Evolutionary conservation across 2,888 invertebrate species (phyloP), one percentile per base, ranked within the genome.

Genomic region (Sinohyriopsis cumingii): DNA sequence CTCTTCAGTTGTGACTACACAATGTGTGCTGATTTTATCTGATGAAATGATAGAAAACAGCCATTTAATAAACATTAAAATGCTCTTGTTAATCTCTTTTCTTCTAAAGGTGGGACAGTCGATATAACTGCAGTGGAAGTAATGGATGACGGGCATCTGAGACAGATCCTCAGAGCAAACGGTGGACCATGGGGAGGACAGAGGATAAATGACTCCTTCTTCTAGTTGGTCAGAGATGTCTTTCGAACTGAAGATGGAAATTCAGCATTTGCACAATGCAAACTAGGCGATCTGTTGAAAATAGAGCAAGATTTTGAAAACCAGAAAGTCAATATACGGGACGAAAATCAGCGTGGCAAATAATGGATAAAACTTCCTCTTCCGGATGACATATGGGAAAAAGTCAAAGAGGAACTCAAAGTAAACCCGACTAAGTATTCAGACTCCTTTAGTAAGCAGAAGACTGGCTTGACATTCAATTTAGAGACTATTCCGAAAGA

Each of bases 291-390:
- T 1, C 55, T 71, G 54, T 24, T 71, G n/a, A 60, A 57, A 55
- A 73, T 76, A 67, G 71, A 73, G 24, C 33, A 62, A n/a, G 71
- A 73, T 54, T 76, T 76, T 63, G 76, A 76, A 66, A 64, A 62
- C 19, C 69, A 61, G 7, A 76, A 76, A 45, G 71, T 73, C 5
- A 45, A 65, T 19, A 69, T 76, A 5, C 69, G 73, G 45, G 60
- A 64, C 1, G 57, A 66, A n/a, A 65, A 71, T 22, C 55, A 24
- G 33, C 19, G 53, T 12, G 28, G 28, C 28, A 68, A 67, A 15
- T 65, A 68, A 55, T 20, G 62, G 19, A 68, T 76, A 19, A 54
- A 54, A 5, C 25, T 76, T 24, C n/a, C 53, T 12, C 54, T 72
- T 24, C 71, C 74, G 9, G 64, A 65, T 25, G 20, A 33, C 1